Evolutionary conservation across 1,140 invertebrate genomes (phyloP).

Genomic region (Hetaerina americana): DNA sequence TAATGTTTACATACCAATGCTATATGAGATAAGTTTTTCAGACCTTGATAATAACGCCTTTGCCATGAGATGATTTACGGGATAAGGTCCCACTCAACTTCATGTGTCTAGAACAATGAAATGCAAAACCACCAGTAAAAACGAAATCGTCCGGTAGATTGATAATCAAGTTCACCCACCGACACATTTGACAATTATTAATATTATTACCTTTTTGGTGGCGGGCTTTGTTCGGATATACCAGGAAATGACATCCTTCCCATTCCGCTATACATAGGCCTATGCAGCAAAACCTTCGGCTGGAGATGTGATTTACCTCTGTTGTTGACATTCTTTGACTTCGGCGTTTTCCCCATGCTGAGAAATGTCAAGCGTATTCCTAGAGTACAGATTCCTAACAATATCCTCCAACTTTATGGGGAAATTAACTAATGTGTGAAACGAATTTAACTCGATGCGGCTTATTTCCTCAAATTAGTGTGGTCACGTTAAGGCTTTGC

Average conservation of each 20-base stretch:
- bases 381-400: background rate
- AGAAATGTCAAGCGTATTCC: background rate
- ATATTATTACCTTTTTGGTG: background rate
- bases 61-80: background rate
- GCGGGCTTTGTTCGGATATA: background rate
- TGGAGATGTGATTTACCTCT: background rate
- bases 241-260: background rate
- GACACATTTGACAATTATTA: too few species aligned
- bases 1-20: background rate
- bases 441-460: too few species aligned
- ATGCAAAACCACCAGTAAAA: background rate
- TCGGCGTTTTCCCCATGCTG: background rate
- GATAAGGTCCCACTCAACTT: background rate
- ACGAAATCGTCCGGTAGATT: background rate
- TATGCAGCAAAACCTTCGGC: background rate
- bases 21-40: background rate
- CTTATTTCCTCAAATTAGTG: too few species aligned
- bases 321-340: background rate
- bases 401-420: background rate
- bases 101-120: background rate
- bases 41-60: background rate
- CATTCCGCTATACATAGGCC: background rate
- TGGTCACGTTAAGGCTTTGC: background rate
- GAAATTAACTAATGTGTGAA: background rate
- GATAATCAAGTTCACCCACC: too few species aligned